Evolutionary conservation across 2,888 invertebrate species (phyloP).

Genomic region (Cantharis rustica): DNA sequence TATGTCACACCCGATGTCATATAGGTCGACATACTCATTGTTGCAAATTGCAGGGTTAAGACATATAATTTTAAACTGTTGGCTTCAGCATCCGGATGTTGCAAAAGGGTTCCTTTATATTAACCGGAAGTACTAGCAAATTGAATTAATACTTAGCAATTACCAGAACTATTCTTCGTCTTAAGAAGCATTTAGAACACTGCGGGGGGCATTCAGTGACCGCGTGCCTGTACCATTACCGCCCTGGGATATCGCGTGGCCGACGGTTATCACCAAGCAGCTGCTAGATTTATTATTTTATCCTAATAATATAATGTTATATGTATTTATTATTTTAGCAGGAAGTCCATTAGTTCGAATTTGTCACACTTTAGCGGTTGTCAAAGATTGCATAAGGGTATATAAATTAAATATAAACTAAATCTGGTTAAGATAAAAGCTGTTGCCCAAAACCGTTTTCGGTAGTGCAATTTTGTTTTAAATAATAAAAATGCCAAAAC

Average conservation of each 20-base stretch:
- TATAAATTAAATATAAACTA: no score
- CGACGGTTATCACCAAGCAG: slow-evolving; percentile 39
- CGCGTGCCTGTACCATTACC: slow-evolving; percentile 52
- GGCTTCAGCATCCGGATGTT: slow-evolving; percentile 51
- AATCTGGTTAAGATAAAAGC: not conserved
- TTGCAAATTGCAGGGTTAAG: slow-evolving; percentile 54
- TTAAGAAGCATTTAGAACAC: slow-evolving; percentile 56
- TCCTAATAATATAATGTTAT: slow-evolving; percentile 5
- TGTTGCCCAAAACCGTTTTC: not conserved
- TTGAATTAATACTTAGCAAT: slow-evolving; percentile 59
- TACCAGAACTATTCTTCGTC: slow-evolving; percentile 54
- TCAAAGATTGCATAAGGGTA: not conserved
- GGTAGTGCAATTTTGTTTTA: not conserved
- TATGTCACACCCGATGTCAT: slow-evolving; percentile 48
- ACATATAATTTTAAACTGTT: slow-evolving; percentile 53
- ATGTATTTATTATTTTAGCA: slow-evolving; percentile 5
- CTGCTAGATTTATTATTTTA: slow-evolving; percentile 34
- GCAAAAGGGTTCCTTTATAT: slow-evolving; percentile 51
- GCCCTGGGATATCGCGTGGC: slow-evolving; percentile 51
- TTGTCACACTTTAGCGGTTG: slow-evolving; percentile 2
- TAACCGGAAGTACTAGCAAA: slow-evolving; percentile 55
- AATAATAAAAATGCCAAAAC: not conserved
- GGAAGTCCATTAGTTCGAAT: slow-evolving; percentile 8
- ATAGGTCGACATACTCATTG: slow-evolving; percentile 45
- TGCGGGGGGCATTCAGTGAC: slow-evolving; percentile 45